Evolutionary conservation across 2,797 vertebrate genomes (phyloP).

Genomic region (Ateles fusciceps): DNA sequence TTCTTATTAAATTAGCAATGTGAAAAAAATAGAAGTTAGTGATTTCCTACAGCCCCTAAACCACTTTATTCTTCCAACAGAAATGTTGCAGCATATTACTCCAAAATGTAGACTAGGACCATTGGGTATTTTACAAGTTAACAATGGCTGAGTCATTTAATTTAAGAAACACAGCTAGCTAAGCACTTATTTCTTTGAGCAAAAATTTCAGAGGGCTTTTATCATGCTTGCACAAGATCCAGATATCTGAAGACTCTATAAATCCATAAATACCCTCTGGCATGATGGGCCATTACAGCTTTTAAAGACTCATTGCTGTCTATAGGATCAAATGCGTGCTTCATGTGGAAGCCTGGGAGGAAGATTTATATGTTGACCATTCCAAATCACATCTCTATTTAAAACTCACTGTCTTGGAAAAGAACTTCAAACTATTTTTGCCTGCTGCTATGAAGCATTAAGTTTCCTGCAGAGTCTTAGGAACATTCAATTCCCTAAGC

Average conservation of each 20-base stretch:
- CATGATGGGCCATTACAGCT: slow-evolving; percentile 46
- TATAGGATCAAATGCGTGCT: slow-evolving; percentile 56
- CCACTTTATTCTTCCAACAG: slow-evolving; percentile 57
- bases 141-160: slow-evolving; percentile 70
- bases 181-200: slow-evolving; percentile 69
- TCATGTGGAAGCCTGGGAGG: slow-evolving; percentile 26
- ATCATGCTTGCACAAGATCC: slow-evolving; percentile 65
- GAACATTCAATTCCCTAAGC: slow-evolving; percentile 49
- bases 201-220: slow-evolving; percentile 65
- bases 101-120: slow-evolving; percentile 65
- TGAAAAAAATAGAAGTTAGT: slow-evolving; percentile 61
- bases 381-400: slow-evolving; percentile 68
- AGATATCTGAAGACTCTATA: slow-evolving; percentile 59
- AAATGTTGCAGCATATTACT: slow-evolving; percentile 62
- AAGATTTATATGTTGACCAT: slow-evolving; percentile 66
- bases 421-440: slow-evolving; percentile 63
- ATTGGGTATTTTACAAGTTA: slow-evolving; percentile 69
- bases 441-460: slow-evolving; percentile 40
- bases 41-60: slow-evolving; percentile 62
- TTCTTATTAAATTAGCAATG: slow-evolving; percentile 63
- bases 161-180: slow-evolving; percentile 69
- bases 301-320: slow-evolving; percentile 69
- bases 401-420: slow-evolving; percentile 69
- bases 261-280: slow-evolving; percentile 65
- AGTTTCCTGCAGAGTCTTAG: slow-evolving; percentile 22